These are phyloP conservation scores for Drosophila cracens DNA, from an alignment of 2,888 invertebrate species.

Conservation along the genomic window DNA sequence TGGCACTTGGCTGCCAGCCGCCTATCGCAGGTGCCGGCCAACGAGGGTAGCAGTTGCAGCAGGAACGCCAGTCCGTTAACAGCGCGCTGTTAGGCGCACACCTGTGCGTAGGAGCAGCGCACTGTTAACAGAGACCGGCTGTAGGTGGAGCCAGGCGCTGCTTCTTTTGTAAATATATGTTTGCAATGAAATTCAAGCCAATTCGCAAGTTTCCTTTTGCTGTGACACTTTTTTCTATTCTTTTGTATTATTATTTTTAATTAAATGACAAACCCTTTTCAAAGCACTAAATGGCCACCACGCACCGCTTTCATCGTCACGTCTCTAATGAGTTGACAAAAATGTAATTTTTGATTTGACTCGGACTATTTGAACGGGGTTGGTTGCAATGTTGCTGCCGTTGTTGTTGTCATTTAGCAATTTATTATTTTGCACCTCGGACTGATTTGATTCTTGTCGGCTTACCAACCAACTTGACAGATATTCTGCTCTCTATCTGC, in stretches of 20 bases:
- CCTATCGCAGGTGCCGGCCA: conserved; percentile 77
- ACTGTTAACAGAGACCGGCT: conserved; percentile 40
- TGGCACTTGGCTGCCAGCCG: conserved; percentile 60
- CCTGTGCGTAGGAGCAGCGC: conserved; percentile 72
- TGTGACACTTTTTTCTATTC: conserved; percentile 2
- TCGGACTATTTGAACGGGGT: conserved; percentile 21
- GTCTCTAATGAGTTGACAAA: conserved; percentile 68
- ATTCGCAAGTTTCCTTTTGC: conserved; percentile 26
- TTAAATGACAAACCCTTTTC: conserved; percentile 65
- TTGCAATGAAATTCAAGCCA: background rate
- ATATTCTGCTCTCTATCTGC: conserved; percentile 5
- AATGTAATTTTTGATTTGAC: conserved; percentile 62
- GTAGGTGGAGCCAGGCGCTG: conserved; percentile 65
- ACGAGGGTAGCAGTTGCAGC: conserved; percentile 59
- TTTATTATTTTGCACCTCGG: conserved; percentile 61
- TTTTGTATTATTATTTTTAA: conserved; percentile 30
- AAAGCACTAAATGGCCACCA: conserved; percentile 43
- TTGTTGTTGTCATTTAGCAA: conserved; percentile 41
- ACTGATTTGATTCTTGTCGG: conserved; percentile 49
- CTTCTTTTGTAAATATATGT: conserved; percentile 19
- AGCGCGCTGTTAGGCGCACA: conserved; percentile 54
- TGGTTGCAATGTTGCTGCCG: conserved; percentile 13
- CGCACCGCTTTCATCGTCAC: conserved; percentile 42
- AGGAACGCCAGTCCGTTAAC: conserved; percentile 39
- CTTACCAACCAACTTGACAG: conserved; percentile 47